Percentiles rank a stretch among this genome's conserved stretches.
Conservation (phyloP, 2,797 vertebrate genomes). For the Labroides dimidiatus region DNA sequence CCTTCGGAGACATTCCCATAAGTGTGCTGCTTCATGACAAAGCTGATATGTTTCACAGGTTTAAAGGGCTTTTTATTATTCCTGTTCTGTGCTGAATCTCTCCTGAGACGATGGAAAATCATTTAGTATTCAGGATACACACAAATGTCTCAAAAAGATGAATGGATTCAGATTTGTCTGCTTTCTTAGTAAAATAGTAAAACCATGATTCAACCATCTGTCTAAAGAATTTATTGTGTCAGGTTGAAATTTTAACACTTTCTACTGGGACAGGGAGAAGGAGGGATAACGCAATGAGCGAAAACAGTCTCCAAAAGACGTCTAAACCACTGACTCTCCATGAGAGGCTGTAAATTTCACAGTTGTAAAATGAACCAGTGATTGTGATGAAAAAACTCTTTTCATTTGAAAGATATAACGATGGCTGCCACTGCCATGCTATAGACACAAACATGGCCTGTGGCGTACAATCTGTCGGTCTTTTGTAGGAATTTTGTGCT, state of each 20-base stretch:
- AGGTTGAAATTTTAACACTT: background rate
- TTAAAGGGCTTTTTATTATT: background rate
- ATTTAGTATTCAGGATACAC: background rate
- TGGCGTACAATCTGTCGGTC: too few species aligned
- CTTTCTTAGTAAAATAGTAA: background rate
- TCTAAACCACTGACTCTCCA: background rate
- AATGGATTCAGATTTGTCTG: background rate
- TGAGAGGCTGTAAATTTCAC: too few species aligned
- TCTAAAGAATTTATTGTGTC: background rate
- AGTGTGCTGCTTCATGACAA: background rate
- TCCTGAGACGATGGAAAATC: background rate
- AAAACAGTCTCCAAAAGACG: background rate
- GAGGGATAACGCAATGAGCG: background rate
- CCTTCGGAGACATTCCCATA: background rate
- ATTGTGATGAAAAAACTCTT: too few species aligned
- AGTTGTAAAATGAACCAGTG: too few species aligned
- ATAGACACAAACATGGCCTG: too few species aligned
- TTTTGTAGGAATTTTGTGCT: too few species aligned
- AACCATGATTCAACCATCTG: background rate
- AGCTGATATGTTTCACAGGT: background rate
- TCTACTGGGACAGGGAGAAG: background rate
- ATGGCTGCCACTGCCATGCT: too few species aligned
- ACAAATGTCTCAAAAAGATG: background rate
- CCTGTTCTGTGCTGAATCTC: background rate
- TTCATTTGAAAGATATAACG: too few species aligned